Base-by-base conservation (phyloP, 1,140 invertebrate species). In the Rhopalosiphum maidis region DNA sequence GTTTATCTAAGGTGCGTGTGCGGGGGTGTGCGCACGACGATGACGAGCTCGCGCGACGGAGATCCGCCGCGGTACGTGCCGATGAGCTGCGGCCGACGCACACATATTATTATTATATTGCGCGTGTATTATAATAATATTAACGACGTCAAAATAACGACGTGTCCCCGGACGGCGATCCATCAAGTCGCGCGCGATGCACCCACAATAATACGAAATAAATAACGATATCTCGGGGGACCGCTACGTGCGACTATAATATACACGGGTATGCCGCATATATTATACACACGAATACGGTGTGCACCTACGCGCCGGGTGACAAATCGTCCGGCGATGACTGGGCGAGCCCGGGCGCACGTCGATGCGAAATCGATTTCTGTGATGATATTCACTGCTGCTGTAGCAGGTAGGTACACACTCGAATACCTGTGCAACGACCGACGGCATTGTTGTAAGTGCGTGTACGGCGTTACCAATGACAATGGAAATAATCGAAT, bases 291-390 rank as follows among this genome's bases (percentile, higher is more conserved):
- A 51, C 48, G 15, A 51, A 51, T 51, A 51, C 48, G 48, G 15
- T 51, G 6, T 18, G 43, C 88, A 9, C 51, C 88, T 89, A 89
- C 51, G 51, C 51, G 88, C 9, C 48, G 46, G 51, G 87, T 89
- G 88, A 89, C 88, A 55, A 55, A 89, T 89, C 88, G 88, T 89
- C 88, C 88, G 51, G 18, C 88, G 37, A 89, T 89, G 88, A 89
- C 88, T 89, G 86, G n/a, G 86, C 88, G 88, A 48, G 46, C n/a
- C 51, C 35, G 48, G 51, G 88, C 48, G 46, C 21, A 15, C 85
- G 87, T n/a, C n/a, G 46, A 23, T 54, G 46, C 87, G 87, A 89
- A 89, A 25, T 2, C 41, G 41, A 86, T 43, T 46, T n/a, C 3
- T 41, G 41, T 41, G 41, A 21, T 41, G 22, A 41, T 85, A 85